Evolutionary conservation across 2,113 vertebrate genomes (phyloP), one percentile per base, ranked within the genome.

Genomic region (Thomomys bottae): DNA sequence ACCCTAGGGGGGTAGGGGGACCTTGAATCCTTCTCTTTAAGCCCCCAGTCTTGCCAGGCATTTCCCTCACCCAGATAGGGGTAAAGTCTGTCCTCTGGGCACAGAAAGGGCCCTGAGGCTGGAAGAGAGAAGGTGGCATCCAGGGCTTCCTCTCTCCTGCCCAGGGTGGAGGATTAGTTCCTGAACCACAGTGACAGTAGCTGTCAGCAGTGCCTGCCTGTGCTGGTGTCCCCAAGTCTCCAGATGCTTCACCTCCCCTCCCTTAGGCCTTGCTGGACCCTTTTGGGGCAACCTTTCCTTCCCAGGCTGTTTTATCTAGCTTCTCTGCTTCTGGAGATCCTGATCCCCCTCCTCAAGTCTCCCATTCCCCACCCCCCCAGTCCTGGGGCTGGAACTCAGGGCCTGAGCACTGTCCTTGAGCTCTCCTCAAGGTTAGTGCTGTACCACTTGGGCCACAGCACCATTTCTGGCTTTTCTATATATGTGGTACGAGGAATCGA

Each of bases 161-260:
- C 2, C 17, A 82, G 73, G 94, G 71, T 76, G 88, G 88, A 72
- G 63, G 84, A 71, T 20, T 80, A 40, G 68, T 87, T 87, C 57
- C 4, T 70, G 90, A 93, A 82, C 81, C 5, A 0, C 32, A 26
- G 63, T 17, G 78, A 81, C 45, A 94, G 42, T n/a, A 90, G 80
- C 91, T 81, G 68, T 67, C 54, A 26, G 26, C 59, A 3, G 49
- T 0, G 4, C 80, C 63, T 0, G 23, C 59, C 59, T 8, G 23
- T 32, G 75, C 54, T 3, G 21, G 34, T 0, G 3, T 72, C 88
- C 0, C 3, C 61, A 87, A 42, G 79, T 76, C 61, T 70, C 66
- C 83, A 3, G 2, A 9, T 18, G 32, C 49, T 26, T 66, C 32
- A 1, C 36, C n/a, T n/a, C n/a, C n/a, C 67, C 24, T 68, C 38